Conservation (phyloP, 2,113 vertebrate species). For the Alligator sinensis region DNA sequence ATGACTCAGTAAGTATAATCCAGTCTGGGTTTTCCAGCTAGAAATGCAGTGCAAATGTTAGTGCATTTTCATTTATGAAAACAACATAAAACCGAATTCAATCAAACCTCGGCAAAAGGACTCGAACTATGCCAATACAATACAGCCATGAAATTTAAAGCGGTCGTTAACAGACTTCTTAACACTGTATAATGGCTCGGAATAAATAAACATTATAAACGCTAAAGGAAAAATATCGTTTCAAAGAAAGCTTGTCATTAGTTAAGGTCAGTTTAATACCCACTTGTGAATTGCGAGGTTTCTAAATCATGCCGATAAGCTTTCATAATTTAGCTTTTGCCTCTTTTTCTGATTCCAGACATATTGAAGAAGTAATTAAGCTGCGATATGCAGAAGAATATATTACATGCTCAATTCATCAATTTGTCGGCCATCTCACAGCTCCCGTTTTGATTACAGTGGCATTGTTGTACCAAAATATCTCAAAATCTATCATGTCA, state of each 20-base stretch:
- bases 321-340: constrained; percentile 36
- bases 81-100: constrained; percentile 23
- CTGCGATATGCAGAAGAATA: constrained; percentile 19
- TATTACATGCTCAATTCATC: neutral
- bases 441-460: constrained; percentile 21
- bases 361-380: constrained; percentile 58
- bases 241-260: constrained; percentile 40
- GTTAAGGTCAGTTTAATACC: constrained; percentile 62
- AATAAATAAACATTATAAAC: constrained; percentile 56
- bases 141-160: constrained; percentile 41
- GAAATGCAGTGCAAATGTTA: neutral
- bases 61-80: constrained; percentile 46
- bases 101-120: constrained; percentile 27
- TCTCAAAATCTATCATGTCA: constrained; percentile 66
- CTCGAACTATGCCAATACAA: neutral
- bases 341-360: constrained; percentile 42
- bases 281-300: constrained; percentile 29
- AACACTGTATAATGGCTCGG: constrained; percentile 12
- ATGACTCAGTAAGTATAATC: neutral
- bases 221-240: constrained; percentile 51
- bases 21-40: neutral
- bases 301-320: constrained; percentile 35
- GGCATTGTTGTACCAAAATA: constrained; percentile 56
- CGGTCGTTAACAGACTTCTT: constrained; percentile 41
- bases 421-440: constrained; percentile 35